Percentiles rank a stretch among this genome's conserved stretches.
Evolutionary conservation across 2,113 vertebrate genomes (phyloP).

Genomic region (Cygnus atratus): DNA sequence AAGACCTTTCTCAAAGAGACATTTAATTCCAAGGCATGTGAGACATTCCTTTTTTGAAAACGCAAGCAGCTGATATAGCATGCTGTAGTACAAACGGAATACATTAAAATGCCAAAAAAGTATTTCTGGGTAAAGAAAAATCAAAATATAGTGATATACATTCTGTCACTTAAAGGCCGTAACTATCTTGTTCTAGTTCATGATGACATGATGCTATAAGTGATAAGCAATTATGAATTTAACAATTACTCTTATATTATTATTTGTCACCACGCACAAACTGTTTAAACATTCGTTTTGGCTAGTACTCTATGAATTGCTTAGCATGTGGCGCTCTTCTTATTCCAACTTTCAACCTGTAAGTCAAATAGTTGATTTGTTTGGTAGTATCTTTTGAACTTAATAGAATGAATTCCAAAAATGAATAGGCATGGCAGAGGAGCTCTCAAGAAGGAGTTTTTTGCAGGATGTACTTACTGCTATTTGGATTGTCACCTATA

Average conservation of each 20-base stretch:
- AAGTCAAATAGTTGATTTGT: neutral
- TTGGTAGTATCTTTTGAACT: neutral
- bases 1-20: constrained; percentile 30
- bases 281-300: neutral
- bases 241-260: neutral
- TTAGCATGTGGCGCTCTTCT: neutral
- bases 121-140: constrained; percentile 2
- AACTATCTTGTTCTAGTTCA: neutral
- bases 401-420: neutral
- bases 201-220: neutral
- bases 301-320: neutral
- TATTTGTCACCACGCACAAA: neutral
- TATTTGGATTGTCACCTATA: constrained; percentile 97
- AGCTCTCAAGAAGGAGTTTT: neutral
- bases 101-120: constrained; percentile 36
- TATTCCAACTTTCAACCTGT: neutral
- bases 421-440: neutral
- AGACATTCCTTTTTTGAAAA: constrained; percentile 31
- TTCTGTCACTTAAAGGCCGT: constrained; percentile 40
- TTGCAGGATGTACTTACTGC: constrained; percentile 84
- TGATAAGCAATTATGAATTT: constrained; percentile 13
- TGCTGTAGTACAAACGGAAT: constrained; percentile 15
- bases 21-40: constrained; percentile 22
- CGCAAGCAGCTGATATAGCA: constrained; percentile 35
- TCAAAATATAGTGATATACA: constrained; percentile 47